Percentiles rank a stretch among this genome's conserved stretches.
phyloP scores from a whole-genome alignment of 2,113 vertebrate species.

The Pygoscelis adeliae region DNA sequence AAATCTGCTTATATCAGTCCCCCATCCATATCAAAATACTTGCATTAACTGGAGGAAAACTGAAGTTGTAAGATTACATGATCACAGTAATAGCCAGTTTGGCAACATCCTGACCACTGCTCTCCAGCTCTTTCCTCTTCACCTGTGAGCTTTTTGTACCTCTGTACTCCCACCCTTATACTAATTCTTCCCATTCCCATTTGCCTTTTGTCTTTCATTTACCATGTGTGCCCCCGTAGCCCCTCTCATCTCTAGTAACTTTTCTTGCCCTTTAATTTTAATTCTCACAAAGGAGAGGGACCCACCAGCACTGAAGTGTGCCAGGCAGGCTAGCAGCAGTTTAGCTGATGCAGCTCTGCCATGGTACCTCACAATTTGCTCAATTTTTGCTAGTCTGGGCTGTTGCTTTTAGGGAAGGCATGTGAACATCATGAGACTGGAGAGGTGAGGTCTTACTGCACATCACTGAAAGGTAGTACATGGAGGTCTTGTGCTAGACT shows the following conservation, averaged over 20 bases:
- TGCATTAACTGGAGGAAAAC: background rate
- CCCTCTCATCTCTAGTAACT: background rate
- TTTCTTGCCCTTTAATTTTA: background rate
- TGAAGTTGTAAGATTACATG: background rate
- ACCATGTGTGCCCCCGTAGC: background rate
- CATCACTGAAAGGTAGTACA: background rate
- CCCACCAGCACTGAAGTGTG: background rate
- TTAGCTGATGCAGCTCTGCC: background rate
- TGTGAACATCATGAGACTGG: background rate
- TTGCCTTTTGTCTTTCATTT: background rate
- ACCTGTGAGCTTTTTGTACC: background rate
- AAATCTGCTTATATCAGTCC: background rate
- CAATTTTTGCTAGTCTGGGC: background rate
- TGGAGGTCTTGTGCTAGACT: background rate
- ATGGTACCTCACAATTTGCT: background rate
- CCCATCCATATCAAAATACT: background rate
- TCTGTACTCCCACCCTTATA: background rate
- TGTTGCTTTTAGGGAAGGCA: background rate
- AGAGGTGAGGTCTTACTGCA: background rate
- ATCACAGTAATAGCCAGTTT: background rate
- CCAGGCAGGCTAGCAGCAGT: background rate
- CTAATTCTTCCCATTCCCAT: background rate
- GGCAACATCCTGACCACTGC: background rate
- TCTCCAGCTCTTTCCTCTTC: background rate
- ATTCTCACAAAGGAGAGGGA: background rate